A percentile compares a stretch with the other conserved stretches of the same genome.
These are phyloP conservation scores for Pelodiscus sinensis DNA, from an alignment of 2,113 vertebrate genomes.

Conservation along the genomic window DNA sequence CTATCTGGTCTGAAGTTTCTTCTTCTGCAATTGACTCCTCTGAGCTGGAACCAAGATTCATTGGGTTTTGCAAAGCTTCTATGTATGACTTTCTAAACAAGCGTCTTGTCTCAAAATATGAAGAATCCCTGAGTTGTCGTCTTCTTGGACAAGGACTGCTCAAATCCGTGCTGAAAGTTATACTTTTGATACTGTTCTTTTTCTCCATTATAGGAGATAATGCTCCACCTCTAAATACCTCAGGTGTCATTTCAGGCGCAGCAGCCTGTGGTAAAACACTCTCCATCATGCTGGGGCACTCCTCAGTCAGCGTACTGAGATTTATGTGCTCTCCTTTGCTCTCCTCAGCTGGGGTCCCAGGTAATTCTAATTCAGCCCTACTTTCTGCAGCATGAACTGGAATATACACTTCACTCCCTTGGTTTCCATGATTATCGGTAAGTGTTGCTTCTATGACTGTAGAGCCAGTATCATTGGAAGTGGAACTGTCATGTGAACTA, in stretches of 20 bases:
- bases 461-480: slow-evolving; percentile 60
- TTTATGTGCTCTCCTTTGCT: neutral
- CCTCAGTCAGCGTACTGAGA: neutral
- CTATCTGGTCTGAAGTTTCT: slow-evolving; percentile 64
- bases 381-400: neutral
- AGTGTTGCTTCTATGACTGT: slow-evolving; percentile 72
- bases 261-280: neutral
- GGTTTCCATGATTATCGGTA: neutral
- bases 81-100: slow-evolving; percentile 89
- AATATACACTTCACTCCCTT: neutral
- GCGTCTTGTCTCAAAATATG: slow-evolving; percentile 77
- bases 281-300: neutral
- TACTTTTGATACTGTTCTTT: slow-evolving; percentile 57
- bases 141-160: slow-evolving; percentile 74
- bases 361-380: neutral
- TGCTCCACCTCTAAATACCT: neutral
- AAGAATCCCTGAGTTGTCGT: slow-evolving; percentile 75
- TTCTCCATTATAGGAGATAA: slow-evolving; percentile 34
- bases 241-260: neutral
- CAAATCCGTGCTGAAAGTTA: slow-evolving; percentile 77
- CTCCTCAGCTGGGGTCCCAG: neutral
- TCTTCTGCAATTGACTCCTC: slow-evolving; percentile 81
- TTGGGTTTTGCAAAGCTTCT: slow-evolving; percentile 87
- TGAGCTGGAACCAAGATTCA: slow-evolving; percentile 85
- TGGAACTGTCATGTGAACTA: slow-evolving; percentile 71